Evolutionary conservation across 2,113 vertebrate genomes (phyloP), one percentile per base, ranked within the genome.

Genomic region (Sakesphorus luctuosus): DNA sequence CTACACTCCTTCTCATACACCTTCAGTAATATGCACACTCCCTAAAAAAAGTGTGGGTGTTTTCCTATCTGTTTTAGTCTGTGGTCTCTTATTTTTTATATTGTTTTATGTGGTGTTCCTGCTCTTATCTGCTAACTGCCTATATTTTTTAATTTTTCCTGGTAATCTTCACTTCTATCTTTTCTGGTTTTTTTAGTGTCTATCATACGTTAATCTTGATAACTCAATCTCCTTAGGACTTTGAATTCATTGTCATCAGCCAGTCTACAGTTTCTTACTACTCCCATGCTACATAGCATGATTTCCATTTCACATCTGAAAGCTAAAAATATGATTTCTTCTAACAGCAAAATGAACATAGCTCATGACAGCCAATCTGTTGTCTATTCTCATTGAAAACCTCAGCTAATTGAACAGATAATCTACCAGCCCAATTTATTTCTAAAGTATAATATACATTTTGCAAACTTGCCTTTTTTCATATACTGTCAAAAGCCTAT

Each of bases 91-190:
- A 55, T 25, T 59, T 69, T 82, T 81, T 44, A 5, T 38, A 18
- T 20, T 56, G 7, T 18, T 83, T 84, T 58, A 2, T 40, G 7
- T 24, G 26, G 3, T 21, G 59, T 13, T 94, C 52, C 58, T 84
- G 31, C 10, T 52, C 9, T 28, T 79, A 6, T 17, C 8, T 62
- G 35, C 3, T 33, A 8, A 16, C 7, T 58, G 5, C 24, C 2
- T 33, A 13, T 7, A 44, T 18, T 1, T 4, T 25, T 0, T 0
- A 13, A 21, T 2, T 35, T 71, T 69, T 58, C 14, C 7, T 62
- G 7, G 4, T 71, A 55, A 18, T 53, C 13, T 46, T 77, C 2
- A 14, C 7, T 79, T 88, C 35, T 7, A 21, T 44, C 28, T 71
- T 90, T 83, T 88, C 28, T 89, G 4, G 4, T 2, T 68, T 82